A percentile compares a stretch with the other conserved stretches of the same genome.
These are phyloP conservation scores for Nebria ingens DNA, from an alignment of 1,140 invertebrate genomes.

Conservation along the genomic window DNA sequence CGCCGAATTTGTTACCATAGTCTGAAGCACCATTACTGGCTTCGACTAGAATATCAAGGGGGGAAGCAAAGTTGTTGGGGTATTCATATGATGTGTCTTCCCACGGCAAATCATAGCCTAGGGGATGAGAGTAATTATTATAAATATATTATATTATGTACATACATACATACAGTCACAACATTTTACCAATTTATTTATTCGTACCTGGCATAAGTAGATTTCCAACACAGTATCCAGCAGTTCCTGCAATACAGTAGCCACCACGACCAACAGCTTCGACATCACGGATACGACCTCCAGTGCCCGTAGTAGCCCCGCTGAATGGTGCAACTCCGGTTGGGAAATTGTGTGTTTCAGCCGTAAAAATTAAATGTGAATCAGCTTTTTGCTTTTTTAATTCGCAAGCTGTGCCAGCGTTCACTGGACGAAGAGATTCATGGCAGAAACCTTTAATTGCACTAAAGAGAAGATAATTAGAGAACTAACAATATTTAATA, in stretches of 20 bases:
- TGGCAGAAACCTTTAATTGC: conserved; percentile 80
- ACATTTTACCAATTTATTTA: too few relatives aligned
- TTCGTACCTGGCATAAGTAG: conserved; percentile 76
- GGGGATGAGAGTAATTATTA: conserved; percentile 20
- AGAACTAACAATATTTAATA: conserved; percentile 14
- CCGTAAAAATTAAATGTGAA: conserved; percentile 95
- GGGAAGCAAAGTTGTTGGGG: conserved; percentile 81
- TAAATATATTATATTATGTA: too few relatives aligned
- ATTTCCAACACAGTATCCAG: conserved; percentile 92
- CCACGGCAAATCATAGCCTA: conserved; percentile 75
- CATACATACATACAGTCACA: too few relatives aligned
- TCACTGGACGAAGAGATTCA: conserved; percentile 48
- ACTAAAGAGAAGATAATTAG: conserved; percentile 42
- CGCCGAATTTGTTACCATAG: conserved; percentile 99
- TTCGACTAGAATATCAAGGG: conserved; percentile 81
- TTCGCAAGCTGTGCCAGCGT: conserved; percentile 49
- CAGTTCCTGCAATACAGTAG: conserved; percentile 88
- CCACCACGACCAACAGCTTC: conserved; percentile 87
- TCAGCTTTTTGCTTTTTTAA: conserved; percentile 46
- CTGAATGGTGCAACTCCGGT: conserved; percentile 89
- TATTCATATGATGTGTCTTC: conserved; percentile 68
- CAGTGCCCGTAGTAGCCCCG: conserved; percentile 94
- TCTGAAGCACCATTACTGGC: conserved; percentile 97
- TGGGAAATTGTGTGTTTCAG: conserved; percentile 98
- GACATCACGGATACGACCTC: conserved; percentile 88